Evolutionary conservation across 2,888 invertebrate genomes (phyloP).

Genomic region (Sylvicola fuscatus): DNA sequence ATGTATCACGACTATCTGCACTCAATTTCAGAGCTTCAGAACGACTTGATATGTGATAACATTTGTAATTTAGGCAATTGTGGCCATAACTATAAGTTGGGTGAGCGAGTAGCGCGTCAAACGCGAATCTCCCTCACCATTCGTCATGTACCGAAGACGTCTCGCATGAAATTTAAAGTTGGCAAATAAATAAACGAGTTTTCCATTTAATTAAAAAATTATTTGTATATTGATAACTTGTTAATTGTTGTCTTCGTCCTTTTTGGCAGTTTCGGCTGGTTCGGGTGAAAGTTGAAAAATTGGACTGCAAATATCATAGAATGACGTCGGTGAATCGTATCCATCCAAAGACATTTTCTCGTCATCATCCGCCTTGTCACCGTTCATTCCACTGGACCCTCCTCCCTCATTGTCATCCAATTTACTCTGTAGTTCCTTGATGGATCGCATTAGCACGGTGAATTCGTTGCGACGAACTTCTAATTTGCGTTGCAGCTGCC

Average conservation of each 20-base stretch:
- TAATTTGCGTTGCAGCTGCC: constrained; percentile 53
- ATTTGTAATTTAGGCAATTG: constrained; percentile 45
- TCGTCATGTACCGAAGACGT: constrained; percentile 78
- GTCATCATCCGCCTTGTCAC: constrained; percentile 29
- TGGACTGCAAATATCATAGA: neutral
- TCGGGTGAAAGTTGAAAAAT: no score
- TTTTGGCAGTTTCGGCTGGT: no score
- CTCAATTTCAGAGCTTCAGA: constrained; percentile 51
- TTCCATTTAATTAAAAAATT: no score
- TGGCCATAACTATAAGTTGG: constrained; percentile 30
- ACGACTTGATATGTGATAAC: constrained; percentile 39
- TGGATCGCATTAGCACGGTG: constrained; percentile 67
- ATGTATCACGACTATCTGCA: constrained; percentile 74
- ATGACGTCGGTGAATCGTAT: neutral
- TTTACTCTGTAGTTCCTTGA: constrained; percentile 64
- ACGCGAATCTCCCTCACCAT: constrained; percentile 81
- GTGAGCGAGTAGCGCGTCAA: constrained; percentile 45
- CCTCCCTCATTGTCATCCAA: constrained; percentile 44
- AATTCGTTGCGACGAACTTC: constrained; percentile 76
- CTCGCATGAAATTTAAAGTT: constrained; percentile 48
- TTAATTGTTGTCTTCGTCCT: no score
- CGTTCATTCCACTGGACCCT: constrained; percentile 17
- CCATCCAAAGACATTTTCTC: constrained; percentile 9
- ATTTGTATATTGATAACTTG: no score
- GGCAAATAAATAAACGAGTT: constrained; percentile 18